Conservation (phyloP, 64 coral and sea anemone genomes). For the Montipora cactus region DNA sequence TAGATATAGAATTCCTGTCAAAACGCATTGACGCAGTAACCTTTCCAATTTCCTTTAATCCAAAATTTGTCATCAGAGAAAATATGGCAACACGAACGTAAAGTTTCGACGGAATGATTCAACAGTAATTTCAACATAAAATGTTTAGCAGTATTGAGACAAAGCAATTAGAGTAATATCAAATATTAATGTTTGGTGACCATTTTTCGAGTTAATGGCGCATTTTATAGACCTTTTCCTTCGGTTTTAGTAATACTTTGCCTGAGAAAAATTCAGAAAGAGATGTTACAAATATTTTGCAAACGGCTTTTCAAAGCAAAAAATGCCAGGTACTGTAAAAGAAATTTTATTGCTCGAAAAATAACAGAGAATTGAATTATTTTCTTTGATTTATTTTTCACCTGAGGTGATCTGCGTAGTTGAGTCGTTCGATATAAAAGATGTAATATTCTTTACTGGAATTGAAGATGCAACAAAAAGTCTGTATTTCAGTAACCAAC, state of each 20-base stretch:
- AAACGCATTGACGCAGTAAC: too few relatives aligned
- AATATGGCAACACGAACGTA: not conserved
- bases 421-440: too few relatives aligned
- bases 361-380: too few relatives aligned
- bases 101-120: not conserved
- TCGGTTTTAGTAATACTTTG: not conserved
- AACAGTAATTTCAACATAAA: not conserved
- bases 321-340: not conserved
- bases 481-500: too few relatives aligned
- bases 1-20: not conserved
- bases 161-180: not conserved
- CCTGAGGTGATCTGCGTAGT: too few relatives aligned
- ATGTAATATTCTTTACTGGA: too few relatives aligned
- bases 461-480: too few relatives aligned
- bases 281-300: not conserved
- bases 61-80: not conserved
- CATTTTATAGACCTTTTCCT: not conserved
- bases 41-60: too few relatives aligned
- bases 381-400: too few relatives aligned
- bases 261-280: not conserved
- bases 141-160: not conserved
- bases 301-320: not conserved
- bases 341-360: not conserved
- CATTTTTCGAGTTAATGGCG: not conserved
- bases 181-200: slow-evolving; percentile 11